phyloP scores from a whole-genome alignment of 2,888 invertebrate genomes.

The Auanema sp. region DNA sequence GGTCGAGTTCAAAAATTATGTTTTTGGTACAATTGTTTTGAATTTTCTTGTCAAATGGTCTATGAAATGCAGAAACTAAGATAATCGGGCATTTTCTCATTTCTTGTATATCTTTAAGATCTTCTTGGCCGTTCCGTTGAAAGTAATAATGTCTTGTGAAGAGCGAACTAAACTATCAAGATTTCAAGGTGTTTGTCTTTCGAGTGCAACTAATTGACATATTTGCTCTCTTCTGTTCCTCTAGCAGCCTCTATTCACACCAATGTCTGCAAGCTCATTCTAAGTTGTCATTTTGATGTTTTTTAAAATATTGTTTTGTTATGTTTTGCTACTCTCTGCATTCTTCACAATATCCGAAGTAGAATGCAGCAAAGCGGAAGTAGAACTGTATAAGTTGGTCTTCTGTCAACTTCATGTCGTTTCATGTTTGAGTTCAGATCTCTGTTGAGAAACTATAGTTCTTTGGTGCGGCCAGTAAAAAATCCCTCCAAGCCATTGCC shows the following conservation, averaged over 20 bases:
- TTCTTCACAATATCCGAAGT: constrained; percentile 6
- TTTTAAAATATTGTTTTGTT: background rate
- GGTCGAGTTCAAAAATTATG: no score
- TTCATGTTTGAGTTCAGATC: constrained; percentile 26
- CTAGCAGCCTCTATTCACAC: background rate
- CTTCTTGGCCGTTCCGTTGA: no score
- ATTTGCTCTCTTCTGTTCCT: background rate
- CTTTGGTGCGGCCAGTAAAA: constrained; percentile 46
- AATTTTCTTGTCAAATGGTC: no score
- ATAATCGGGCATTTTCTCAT: no score
- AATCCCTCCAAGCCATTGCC: constrained; percentile 36
- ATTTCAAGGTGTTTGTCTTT: no score
- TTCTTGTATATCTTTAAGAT: no score
- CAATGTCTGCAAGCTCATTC: no score
- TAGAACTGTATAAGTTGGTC: constrained; percentile 31
- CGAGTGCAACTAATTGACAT: no score
- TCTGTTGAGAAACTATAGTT: constrained; percentile 45
- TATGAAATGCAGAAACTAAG: no score
- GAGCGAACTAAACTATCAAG: no score
- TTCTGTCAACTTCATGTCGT: background rate
- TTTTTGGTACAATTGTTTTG: no score
- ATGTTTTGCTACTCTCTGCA: background rate
- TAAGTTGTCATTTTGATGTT: background rate
- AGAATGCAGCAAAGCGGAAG: constrained; percentile 33
- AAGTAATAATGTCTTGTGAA: no score